Evolutionary conservation across 1,140 invertebrate species (phyloP).

Genomic region (Trachymyrmex cornetzi): DNA sequence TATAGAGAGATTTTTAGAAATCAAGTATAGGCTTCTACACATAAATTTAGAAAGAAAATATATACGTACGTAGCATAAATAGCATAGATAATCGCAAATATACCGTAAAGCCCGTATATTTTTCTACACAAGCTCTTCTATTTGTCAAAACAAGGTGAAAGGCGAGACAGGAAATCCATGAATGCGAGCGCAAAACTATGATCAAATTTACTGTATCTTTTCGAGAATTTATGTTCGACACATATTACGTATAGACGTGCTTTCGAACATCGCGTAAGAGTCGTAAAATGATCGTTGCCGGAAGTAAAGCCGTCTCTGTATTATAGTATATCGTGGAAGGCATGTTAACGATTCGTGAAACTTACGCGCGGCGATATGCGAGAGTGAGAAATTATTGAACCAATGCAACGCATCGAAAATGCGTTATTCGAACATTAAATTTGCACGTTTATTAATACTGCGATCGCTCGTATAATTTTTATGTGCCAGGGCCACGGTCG

Average conservation of each 20-base stretch:
- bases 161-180: neutral
- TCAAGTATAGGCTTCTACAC: neutral
- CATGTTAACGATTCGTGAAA: slow-evolving; percentile 5
- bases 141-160: neutral
- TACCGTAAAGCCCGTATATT: slow-evolving; percentile 24
- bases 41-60: slow-evolving; percentile 5
- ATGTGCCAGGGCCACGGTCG: neutral
- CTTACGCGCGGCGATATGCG: neutral
- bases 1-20: neutral
- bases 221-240: neutral
- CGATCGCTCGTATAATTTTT: slow-evolving; percentile 24
- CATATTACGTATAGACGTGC: neutral
- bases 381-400: neutral
- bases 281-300: neutral
- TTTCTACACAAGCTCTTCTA: neutral
- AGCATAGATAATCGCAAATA: slow-evolving; percentile 2
- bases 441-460: slow-evolving; percentile 29
- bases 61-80: neutral
- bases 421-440: slow-evolving; percentile 19
- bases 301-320: neutral
- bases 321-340: neutral
- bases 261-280: slow-evolving; percentile 16
- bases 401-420: slow-evolving; percentile 6
- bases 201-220: neutral
- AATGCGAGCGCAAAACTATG: slow-evolving; percentile 8